Conservation (phyloP, 2,113 vertebrate species). For the Shinisaurus crocodilurus region DNA sequence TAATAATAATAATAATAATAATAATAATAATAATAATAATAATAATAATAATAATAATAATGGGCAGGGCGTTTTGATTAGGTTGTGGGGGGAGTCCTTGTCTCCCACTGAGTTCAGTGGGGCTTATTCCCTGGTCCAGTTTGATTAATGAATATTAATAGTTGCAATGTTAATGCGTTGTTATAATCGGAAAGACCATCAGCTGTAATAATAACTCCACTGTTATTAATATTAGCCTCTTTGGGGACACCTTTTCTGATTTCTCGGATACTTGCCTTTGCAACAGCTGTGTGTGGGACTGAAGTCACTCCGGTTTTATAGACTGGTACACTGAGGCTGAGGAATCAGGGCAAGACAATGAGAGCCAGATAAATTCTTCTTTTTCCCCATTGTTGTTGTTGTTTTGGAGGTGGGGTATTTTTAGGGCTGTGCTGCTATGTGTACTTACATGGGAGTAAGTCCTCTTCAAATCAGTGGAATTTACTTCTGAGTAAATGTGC, state of each 20-base stretch:
- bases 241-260: background rate
- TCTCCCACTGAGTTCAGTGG: background rate
- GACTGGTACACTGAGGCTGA: background rate
- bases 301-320: background rate
- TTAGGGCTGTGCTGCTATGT: background rate
- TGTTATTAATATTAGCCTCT: background rate
- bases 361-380: background rate
- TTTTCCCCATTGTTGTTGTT: no score
- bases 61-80: background rate
- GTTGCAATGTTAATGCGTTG: background rate
- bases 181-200: background rate
- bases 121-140: background rate
- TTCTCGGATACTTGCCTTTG: background rate
- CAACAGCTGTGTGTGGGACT: no score
- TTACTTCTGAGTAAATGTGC: background rate
- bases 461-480: background rate
- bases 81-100: background rate
- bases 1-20: no score
- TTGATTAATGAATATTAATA: background rate
- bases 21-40: no score
- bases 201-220: background rate
- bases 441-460: background rate
- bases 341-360: background rate
- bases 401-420: background rate
- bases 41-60: no score